phyloP scores from a whole-genome alignment of 2,888 invertebrate species.

The Digitonthophagus gazella region DNA sequence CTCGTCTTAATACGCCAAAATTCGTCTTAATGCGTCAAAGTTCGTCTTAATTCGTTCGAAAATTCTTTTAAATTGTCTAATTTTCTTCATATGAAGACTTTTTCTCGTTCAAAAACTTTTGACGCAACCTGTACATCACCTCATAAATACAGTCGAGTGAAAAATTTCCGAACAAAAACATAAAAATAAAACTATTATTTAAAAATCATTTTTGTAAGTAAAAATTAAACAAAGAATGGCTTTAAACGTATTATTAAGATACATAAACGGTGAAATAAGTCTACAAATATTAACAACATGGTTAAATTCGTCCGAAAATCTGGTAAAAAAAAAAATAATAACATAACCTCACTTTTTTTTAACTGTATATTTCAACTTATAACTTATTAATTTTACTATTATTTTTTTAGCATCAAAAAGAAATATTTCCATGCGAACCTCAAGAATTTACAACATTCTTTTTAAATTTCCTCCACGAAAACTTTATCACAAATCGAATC shows the following conservation, averaged over 20 bases:
- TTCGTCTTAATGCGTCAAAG: too few relatives aligned
- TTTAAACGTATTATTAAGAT: conserved; percentile 54
- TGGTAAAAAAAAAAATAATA: conserved; percentile 20
- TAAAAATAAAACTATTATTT: too few relatives aligned
- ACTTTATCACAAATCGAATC: background rate
- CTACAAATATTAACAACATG: conserved; percentile 49
- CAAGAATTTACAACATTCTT: conserved; percentile 46
- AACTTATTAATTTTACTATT: background rate
- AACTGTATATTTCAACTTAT: conserved; percentile 38
- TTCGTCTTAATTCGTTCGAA: too few relatives aligned
- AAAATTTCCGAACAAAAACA: too few relatives aligned
- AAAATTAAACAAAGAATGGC: too few relatives aligned
- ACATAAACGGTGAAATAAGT: conserved; percentile 52
- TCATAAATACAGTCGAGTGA: too few relatives aligned
- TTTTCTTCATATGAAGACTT: too few relatives aligned
- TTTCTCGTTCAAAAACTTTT: too few relatives aligned
- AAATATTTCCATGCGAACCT: conserved; percentile 34
- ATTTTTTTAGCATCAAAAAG: conserved; percentile 8
- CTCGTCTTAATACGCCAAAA: too few relatives aligned
- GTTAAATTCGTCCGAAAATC: conserved; percentile 17
- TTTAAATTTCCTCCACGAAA: conserved; percentile 46
- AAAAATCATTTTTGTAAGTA: too few relatives aligned
- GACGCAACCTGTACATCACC: too few relatives aligned
- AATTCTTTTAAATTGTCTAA: too few relatives aligned
- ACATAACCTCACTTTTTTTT: conserved; percentile 32